Percentiles rank a stretch among this genome's conserved stretches.
These are phyloP conservation scores for Calypte anna DNA, from an alignment of 2,113 vertebrate species.

Conservation along the genomic window DNA sequence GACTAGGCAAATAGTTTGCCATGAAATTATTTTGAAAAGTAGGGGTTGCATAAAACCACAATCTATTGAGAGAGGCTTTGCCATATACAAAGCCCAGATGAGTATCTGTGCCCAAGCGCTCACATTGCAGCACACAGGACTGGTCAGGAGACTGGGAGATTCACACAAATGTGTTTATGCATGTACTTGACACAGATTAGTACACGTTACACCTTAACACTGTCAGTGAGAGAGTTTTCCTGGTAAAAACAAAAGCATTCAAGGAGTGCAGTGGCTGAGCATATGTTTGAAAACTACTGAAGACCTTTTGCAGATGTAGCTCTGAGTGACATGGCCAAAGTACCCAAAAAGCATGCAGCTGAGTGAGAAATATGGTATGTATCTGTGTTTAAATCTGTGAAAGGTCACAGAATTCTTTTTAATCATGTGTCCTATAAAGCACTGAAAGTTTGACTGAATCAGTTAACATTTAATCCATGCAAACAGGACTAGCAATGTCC, in stretches of 20 bases:
- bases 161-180: not conserved
- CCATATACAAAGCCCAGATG: not conserved
- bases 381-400: not conserved
- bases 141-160: not conserved
- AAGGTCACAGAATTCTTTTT: not conserved
- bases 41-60: not conserved
- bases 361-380: not conserved
- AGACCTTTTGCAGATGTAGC: not conserved
- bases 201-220: not conserved
- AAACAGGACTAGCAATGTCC: not conserved
- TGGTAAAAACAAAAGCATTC: not conserved
- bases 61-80: not conserved
- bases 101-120: not conserved
- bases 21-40: not conserved
- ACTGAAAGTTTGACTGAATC: not conserved
- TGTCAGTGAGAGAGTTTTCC: not conserved
- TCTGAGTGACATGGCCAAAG: not conserved
- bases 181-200: not conserved
- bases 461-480: not conserved
- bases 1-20: not conserved
- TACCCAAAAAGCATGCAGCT: not conserved
- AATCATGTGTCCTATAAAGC: not conserved
- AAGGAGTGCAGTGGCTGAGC: not conserved
- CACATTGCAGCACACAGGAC: not conserved
- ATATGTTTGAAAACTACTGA: not conserved